Percentiles rank a stretch among this genome's conserved stretches.
Conservation (phyloP, 2,113 vertebrate species). For the Telmatochromis sp. region DNA sequence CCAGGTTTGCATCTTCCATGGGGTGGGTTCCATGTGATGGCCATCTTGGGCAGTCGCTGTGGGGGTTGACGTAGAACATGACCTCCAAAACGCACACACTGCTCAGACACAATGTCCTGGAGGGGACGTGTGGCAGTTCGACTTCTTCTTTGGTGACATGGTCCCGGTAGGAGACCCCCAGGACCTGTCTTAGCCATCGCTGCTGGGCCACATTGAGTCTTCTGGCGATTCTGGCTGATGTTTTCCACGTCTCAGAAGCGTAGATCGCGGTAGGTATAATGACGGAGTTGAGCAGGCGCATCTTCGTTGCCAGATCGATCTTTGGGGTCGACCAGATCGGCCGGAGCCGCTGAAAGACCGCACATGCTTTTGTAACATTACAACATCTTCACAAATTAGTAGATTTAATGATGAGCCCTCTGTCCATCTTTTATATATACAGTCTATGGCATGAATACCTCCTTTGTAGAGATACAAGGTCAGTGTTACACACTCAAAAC, state of each 20-base stretch:
- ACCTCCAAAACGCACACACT: fast-evolving
- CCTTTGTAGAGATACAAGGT: neutral
- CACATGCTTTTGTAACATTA: neutral
- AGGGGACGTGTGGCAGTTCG: neutral
- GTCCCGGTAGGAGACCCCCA: neutral
- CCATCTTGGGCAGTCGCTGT: fast-evolving
- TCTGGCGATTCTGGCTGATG: neutral
- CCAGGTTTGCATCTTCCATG: fast-evolving
- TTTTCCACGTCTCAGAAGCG: neutral
- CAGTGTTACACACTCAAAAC: neutral
- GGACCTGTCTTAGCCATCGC: neutral
- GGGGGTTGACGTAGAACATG: neutral
- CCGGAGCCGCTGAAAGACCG: neutral
- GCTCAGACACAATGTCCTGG: neutral
- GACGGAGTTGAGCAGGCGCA: fast-evolving
- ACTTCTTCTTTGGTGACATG: neutral
- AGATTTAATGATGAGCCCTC: neutral
- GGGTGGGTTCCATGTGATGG: neutral
- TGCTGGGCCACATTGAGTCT: neutral
- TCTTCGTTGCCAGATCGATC: fast-evolving
- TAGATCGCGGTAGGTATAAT: fast-evolving
- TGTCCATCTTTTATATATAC: neutral
- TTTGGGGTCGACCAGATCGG: neutral
- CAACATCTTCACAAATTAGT: neutral
- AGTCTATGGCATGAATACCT: neutral